These are phyloP conservation scores for Anomalospiza imberbis DNA, from an alignment of 2,797 vertebrate species.

Conservation along the genomic window DNA sequence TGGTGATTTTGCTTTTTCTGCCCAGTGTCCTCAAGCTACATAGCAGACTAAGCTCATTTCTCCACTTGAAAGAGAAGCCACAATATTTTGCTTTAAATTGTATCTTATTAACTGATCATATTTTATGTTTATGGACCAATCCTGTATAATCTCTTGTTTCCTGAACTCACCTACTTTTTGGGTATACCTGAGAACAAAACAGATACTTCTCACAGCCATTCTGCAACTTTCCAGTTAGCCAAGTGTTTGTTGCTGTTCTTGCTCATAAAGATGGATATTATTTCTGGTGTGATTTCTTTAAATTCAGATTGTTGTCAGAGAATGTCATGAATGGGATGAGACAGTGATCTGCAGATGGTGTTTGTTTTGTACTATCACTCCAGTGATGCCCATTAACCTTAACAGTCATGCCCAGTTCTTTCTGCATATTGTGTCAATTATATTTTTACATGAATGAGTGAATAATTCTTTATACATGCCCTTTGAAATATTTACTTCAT, in stretches of 20 bases:
- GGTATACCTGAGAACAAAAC: not conserved
- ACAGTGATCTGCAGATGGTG: not conserved
- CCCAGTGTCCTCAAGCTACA: not conserved
- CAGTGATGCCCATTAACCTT: not conserved
- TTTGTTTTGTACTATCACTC: not conserved
- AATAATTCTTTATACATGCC: not conserved
- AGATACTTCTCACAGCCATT: not conserved
- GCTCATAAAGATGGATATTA: not conserved
- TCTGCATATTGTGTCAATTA: not conserved
- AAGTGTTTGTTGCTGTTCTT: not conserved
- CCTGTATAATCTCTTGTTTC: not conserved
- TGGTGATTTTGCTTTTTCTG: not conserved
- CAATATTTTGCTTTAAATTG: not conserved
- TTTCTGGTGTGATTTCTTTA: not conserved
- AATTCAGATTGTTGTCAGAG: not conserved
- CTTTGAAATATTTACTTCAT: not conserved
- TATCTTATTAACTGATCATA: not conserved
- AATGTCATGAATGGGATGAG: not conserved
- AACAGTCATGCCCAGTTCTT: not conserved
- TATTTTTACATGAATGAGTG: not conserved
- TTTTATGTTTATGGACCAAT: not conserved
- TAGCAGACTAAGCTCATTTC: not conserved
- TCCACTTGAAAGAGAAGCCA: not conserved
- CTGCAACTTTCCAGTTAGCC: not conserved
- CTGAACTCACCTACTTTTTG: constrained; percentile 15